Base-by-base conservation (phyloP, 1,140 invertebrate species). In the Drosophila sp. region DNA sequence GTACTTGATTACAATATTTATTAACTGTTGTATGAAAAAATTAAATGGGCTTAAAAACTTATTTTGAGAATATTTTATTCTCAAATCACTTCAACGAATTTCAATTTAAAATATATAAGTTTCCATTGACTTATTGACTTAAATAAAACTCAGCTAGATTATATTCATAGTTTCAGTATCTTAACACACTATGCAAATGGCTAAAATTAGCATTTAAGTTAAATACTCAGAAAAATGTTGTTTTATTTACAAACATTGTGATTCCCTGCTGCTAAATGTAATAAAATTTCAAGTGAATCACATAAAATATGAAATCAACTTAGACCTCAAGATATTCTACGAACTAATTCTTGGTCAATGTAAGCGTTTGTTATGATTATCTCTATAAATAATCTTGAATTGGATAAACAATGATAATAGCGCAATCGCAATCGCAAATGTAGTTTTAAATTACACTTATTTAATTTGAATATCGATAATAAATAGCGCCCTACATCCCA, bases 231-330 rank as follows among this genome's bases (percentile, higher is more conserved):
- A 50, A 50, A 32, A 50, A 9, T 38, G n/a, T 50, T 50, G 27
- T 34, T 18, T 53, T 53, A 53, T 53, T 53, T 53, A 53, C 50
- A 53, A 29, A 53, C 32, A 14, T 4, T 7, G 6, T 50, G 25
- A 50, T 14, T 50, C 46, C 46, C 46, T 29, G 46, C 2, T 50
- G 46, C 1, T 14, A 8, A 13, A 13, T 4, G n/a, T 32, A 50
- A 29, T 29, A 29, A 53, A 34, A 53, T 53, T 11, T 8, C 36
- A 53, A 34, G 50, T 53, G 50, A 53, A n/a, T 36, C 46, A 50
- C 32, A 32, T 32, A 4, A 50, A 50, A 50, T 50, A 14, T 13
- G 0, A 13, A 38, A 8, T 13, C n/a, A 32, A 14, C 27, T 27
- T 27, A 2, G n/a, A 38, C 36, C 45, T 11, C 43, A 48, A 13